Evolutionary conservation across 2,113 vertebrate genomes (phyloP), one percentile per base, ranked within the genome.

Genomic region (Uria aalge): DNA sequence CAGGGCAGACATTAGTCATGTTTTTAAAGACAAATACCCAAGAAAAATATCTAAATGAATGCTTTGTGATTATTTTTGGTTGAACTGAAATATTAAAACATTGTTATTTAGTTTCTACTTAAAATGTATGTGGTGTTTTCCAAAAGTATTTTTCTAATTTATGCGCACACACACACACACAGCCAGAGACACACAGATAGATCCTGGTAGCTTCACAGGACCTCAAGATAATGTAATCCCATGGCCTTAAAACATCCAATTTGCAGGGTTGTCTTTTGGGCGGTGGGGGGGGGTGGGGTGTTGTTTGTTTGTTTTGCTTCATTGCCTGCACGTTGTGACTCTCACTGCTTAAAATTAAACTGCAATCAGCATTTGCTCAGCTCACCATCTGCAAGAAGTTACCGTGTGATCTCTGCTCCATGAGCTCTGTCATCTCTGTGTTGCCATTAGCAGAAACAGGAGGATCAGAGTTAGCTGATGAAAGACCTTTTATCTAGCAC

Each of bases 311-410:
- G 29, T 34, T 81, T 87, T 93, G 6, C 63, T 96, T 96, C 83
- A 80, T 90, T 97, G 71, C 22, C 84, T 94, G 29, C 45, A 93
- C 36, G 82, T 82, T 17, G 6, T 90, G 69, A 85, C 64, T 92
- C 73, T 91, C 20, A 73, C 67, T 95, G 78, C 66, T 95, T 87
- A 96, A 63, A 93, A 95, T 71, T 94, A 66, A 94, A 78, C 32
- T 57, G n/a, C 53, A 55, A 56, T 48, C 78, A 92, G 38, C 45
- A 18, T 91, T 92, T 91, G 24, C 21, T 85, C 8, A 85, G 16
- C 22, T 59, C 16, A 41, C 43, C 66, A 38, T 52, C 64, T 95
- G 36, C 40, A 78, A 45, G 14, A 75, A 60, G 9, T 78, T 89
- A 43, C 45, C 16, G 5, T 5, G 1, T 56, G 50, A 32, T 48